These are phyloP conservation scores for Gambusia holbrooki DNA, from an alignment of 2,113 vertebrate species.

Conservation along the genomic window DNA sequence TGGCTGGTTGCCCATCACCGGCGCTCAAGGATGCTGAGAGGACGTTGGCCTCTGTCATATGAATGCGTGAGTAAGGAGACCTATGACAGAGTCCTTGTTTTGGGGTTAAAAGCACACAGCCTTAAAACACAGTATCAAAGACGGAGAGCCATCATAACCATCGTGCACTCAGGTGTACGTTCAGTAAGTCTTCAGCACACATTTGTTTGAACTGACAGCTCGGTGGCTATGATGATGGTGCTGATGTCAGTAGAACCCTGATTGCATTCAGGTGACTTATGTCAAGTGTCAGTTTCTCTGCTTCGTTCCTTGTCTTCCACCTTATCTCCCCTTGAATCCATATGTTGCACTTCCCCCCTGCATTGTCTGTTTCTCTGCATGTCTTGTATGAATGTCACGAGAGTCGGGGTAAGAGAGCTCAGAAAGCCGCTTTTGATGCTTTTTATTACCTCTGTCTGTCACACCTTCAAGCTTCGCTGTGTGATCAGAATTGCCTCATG, in stretches of 20 bases:
- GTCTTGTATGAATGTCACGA: slow-evolving; percentile 62
- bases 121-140: slow-evolving; percentile 9
- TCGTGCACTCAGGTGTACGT: not conserved
- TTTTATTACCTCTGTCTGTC: slow-evolving; percentile 70
- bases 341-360: slow-evolving; percentile 42
- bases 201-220: slow-evolving; percentile 36
- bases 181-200: slow-evolving; percentile 2
- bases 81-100: slow-evolving; percentile 42
- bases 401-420: slow-evolving; percentile 30
- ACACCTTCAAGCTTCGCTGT: slow-evolving; percentile 69
- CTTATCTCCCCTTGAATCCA: slow-evolving; percentile 24
- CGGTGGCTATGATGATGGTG: slow-evolving; percentile 20
- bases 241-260: slow-evolving; percentile 12
- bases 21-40: slow-evolving; percentile 74
- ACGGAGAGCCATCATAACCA: slow-evolving; percentile 1
- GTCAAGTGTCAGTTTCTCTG: slow-evolving; percentile 55
- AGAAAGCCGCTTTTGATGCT: slow-evolving; percentile 33
- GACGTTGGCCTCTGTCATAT: slow-evolving; percentile 64
- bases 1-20: slow-evolving; percentile 67
- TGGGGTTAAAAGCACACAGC: slow-evolving; percentile 59
- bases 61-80: slow-evolving; percentile 48
- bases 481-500: slow-evolving; percentile 47
- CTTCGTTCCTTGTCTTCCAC: slow-evolving; percentile 12
- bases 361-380: slow-evolving; percentile 17
- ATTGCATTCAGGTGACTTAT: slow-evolving; percentile 59